Percentiles rank a stretch among this genome's conserved stretches.
Evolutionary conservation across 2,888 invertebrate genomes (phyloP).

Genomic region (Antheraea assamensis): DNA sequence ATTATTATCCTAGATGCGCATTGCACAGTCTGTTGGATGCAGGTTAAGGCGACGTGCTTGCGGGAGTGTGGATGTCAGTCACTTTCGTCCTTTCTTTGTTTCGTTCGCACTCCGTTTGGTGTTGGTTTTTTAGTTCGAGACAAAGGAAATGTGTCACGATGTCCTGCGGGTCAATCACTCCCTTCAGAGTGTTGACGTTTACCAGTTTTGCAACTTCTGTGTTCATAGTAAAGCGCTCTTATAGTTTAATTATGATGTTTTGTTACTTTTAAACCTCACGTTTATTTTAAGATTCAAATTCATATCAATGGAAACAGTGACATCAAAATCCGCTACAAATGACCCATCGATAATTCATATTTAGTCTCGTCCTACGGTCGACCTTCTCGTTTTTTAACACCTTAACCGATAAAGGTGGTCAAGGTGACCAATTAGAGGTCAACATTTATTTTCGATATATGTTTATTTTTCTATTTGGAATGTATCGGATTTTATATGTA

Average conservation of each 20-base stretch:
- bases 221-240: no score
- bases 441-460: slow-evolving; percentile 1
- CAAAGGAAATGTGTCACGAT: no score
- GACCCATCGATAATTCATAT: not conserved
- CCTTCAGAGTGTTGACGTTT: no score
- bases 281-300: not conserved
- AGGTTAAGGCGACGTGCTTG: no score
- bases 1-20: no score
- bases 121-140: no score
- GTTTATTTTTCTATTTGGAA: not conserved
- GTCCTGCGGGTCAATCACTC: no score
- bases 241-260: not conserved
- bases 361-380: not conserved
- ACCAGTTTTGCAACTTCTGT: no score
- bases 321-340: not conserved
- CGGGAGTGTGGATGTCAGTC: no score
- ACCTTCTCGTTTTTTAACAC: slow-evolving; percentile 2
- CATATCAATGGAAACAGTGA: not conserved
- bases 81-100: no score
- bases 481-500: not conserved
- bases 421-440: not conserved
- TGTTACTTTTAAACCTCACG: not conserved
- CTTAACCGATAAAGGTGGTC: not conserved
- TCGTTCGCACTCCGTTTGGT: no score
- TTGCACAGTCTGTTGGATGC: no score